phyloP scores from a whole-genome alignment of 64 coral and sea anemone species.

The Exaiptasia diaphana region DNA sequence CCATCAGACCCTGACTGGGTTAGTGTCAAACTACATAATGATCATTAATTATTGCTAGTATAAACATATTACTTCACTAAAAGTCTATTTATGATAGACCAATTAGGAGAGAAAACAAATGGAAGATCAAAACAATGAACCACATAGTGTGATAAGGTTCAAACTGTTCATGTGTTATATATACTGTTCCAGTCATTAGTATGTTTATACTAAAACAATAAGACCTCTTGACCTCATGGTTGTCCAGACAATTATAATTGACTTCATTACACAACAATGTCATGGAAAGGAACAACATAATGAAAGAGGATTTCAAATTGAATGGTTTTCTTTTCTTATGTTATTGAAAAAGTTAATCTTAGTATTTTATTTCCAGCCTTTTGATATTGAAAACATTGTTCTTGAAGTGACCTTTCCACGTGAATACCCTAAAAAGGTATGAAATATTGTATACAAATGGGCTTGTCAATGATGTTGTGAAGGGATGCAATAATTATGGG shows the following conservation, averaged over 20 bases:
- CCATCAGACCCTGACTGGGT: conserved; percentile 92
- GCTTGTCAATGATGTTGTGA: neutral
- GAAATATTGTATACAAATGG: neutral
- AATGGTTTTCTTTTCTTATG: neutral
- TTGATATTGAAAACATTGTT: conserved; percentile 55
- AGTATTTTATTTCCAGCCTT: conserved; percentile 53
- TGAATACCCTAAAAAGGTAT: conserved; percentile 71
- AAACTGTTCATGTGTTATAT: neutral
- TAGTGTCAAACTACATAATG: neutral
- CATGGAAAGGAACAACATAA: too few relatives aligned
- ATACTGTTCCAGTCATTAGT: neutral
- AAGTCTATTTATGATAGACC: neutral
- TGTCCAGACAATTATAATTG: neutral
- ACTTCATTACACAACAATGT: neutral
- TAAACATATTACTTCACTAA: neutral
- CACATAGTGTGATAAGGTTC: neutral
- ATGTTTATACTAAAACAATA: too few relatives aligned
- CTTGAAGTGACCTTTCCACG: conserved; percentile 52
- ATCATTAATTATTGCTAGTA: neutral
- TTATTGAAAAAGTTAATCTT: neutral
- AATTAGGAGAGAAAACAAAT: neutral
- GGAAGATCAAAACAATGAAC: neutral
- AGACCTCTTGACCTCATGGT: too few relatives aligned
- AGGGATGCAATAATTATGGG: conserved; percentile 29
- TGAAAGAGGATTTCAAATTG: neutral